Conservation (phyloP, 1,140 invertebrate genomes). For the Drosophila parvula region DNA sequence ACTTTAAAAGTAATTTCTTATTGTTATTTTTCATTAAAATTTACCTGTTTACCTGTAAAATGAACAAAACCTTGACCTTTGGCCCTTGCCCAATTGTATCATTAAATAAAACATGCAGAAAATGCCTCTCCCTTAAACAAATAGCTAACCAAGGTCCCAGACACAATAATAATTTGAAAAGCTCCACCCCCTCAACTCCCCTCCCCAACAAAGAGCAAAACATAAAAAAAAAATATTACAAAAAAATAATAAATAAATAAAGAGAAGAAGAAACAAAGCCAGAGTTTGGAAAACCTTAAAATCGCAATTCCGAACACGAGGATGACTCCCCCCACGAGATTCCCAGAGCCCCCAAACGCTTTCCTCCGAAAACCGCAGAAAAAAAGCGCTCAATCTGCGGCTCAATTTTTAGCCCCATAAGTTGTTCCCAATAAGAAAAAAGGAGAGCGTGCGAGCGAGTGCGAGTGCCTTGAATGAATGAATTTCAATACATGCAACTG, state of each 20-base stretch:
- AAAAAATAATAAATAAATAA: neutral
- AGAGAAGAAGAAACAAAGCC: conserved; percentile 16
- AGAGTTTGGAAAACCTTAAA: neutral
- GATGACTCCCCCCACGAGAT: conserved; percentile 1
- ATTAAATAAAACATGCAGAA: neutral
- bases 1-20: neutral
- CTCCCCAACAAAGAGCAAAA: conserved; percentile 2
- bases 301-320: neutral
- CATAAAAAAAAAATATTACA: conserved; percentile 4
- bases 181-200: neutral
- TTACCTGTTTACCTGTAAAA: neutral
- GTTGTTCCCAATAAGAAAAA: conserved; percentile 80
- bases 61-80: neutral
- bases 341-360: neutral
- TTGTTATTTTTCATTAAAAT: neutral
- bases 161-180: conserved; percentile 60
- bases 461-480: conserved; percentile 72
- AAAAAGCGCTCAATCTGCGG: conserved; percentile 62
- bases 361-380: conserved; percentile 10
- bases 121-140: neutral
- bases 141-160: conserved; percentile 32
- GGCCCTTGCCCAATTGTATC: neutral
- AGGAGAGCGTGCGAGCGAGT: conserved; percentile 53
- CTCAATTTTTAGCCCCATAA: conserved; percentile 65
- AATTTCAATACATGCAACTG: conserved; percentile 83